Evolutionary conservation across 2,888 invertebrate genomes (phyloP), one percentile per base, ranked within the genome.

Genomic region (Tubulanus polymorphus): DNA sequence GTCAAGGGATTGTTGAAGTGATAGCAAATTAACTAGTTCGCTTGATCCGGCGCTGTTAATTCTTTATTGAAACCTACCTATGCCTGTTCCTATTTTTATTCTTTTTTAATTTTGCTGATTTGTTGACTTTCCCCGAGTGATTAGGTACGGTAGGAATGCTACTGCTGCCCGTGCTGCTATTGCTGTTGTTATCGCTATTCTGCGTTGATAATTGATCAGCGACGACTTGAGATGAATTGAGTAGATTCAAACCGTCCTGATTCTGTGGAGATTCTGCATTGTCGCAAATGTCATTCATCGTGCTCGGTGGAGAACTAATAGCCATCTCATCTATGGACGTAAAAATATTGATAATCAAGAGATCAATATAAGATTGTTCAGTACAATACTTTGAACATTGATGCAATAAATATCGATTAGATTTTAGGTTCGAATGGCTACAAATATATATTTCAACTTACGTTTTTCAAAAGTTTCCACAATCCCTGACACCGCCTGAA

Each of bases 391-490:
- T n/a, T n/a, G n/a, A n/a, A n/a, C n/a, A n/a, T n/a, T n/a, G n/a
- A n/a, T n/a, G n/a, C n/a, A n/a, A n/a, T n/a, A n/a, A n/a, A n/a
- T n/a, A n/a, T n/a, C n/a, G n/a, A n/a, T n/a, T n/a, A n/a, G n/a
- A n/a, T n/a, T n/a, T n/a, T n/a, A n/a, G n/a, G n/a, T 27, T 5
- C 23, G 10, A 2, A 5, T 8, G 10, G 28, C 23, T 32, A 25
- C 12, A 30, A 57, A 27, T 88, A 88, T 0, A 86, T 83, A 0
- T 86, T 81, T 0, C 6, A 41, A 62, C 67, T 68, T 57, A 71
- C 71, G 61, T 63, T 65, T 68, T 56, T 70, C 67, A 52, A 63
- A 62, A 48, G 53, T 54, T 68, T 72, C 71, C 46, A 68, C 68
- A 35, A 72, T 62, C 5, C 70, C 70, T 58, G 68, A 69, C 3